Evolutionary conservation across 1,140 invertebrate species (phyloP).

Genomic region (Drosophila obscura): DNA sequence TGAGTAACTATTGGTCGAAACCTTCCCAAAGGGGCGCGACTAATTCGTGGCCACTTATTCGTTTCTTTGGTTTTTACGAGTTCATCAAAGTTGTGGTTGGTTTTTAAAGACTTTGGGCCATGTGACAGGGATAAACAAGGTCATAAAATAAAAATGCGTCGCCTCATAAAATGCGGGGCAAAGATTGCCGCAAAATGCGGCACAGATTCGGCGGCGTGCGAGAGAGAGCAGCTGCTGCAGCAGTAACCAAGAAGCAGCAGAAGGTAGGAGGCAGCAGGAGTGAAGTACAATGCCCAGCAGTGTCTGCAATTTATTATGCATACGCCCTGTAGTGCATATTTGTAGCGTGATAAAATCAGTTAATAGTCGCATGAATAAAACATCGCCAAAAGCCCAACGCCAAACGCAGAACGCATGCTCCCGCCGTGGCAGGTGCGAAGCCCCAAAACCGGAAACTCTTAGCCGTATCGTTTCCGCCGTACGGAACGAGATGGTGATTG

Average conservation of each 20-base stretch:
- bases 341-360: conserved; percentile 80
- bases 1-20: conserved; percentile 41
- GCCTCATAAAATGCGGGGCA: conserved; percentile 38
- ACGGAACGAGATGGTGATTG: neutral
- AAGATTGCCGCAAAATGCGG: conserved; percentile 51
- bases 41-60: conserved; percentile 45
- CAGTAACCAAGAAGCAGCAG: conserved; percentile 24
- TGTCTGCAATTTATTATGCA: conserved; percentile 74
- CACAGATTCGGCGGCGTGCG: conserved; percentile 52
- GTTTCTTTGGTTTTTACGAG: conserved; percentile 61
- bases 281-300: conserved; percentile 44
- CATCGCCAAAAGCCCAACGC: conserved; percentile 44
- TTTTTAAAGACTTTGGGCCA: conserved; percentile 66
- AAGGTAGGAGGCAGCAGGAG: neutral
- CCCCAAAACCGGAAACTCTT: conserved; percentile 22
- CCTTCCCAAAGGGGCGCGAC: neutral
- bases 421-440: conserved; percentile 41
- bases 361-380: conserved; percentile 79
- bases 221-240: conserved; percentile 24
- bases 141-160: conserved; percentile 66
- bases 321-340: conserved; percentile 78
- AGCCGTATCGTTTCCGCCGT: conserved; percentile 30
- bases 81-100: conserved; percentile 77
- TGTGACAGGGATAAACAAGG: conserved; percentile 81
- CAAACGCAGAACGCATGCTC: conserved; percentile 1